phyloP scores from a whole-genome alignment of 1,140 invertebrate species.

The Orussus abietinus region DNA sequence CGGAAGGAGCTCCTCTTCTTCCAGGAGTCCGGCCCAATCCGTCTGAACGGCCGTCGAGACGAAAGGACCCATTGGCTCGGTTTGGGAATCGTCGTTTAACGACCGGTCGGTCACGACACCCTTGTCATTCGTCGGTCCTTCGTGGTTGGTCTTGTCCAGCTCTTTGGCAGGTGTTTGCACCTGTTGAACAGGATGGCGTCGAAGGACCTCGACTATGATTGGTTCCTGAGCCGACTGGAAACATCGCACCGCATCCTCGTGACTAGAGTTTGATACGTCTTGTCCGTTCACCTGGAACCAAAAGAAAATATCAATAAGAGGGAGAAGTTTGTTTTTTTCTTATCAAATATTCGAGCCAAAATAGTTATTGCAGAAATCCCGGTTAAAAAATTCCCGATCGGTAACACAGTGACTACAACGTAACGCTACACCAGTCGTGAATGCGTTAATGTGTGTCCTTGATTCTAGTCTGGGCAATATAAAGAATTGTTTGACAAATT shows the following conservation, averaged over 20 bases:
- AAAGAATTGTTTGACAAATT: too few relatives aligned
- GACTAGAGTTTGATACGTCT: slow-evolving; percentile 65
- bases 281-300: slow-evolving; percentile 66
- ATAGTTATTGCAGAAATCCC: background rate
- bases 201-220: slow-evolving; percentile 67
- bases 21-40: slow-evolving; percentile 46
- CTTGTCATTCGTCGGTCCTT: slow-evolving; percentile 17
- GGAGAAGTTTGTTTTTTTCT: too few relatives aligned
- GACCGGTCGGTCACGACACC: slow-evolving; percentile 9
- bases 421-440: background rate
- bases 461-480: too few relatives aligned
- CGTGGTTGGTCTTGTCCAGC: slow-evolving; percentile 26
- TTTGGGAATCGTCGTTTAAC: slow-evolving; percentile 9
- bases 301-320: slow-evolving; percentile 7
- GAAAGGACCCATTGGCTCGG: slow-evolving; percentile 20
- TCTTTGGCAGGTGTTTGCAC: slow-evolving; percentile 24
- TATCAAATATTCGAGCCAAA: too few relatives aligned
- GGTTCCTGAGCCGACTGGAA: slow-evolving; percentile 69
- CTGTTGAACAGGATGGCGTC: slow-evolving; percentile 48
- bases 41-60: slow-evolving; percentile 56
- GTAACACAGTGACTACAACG: background rate
- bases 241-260: slow-evolving; percentile 68
- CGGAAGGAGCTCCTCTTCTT: slow-evolving; percentile 42
- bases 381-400: too few relatives aligned
- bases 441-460: too few relatives aligned